Evolutionary conservation across 1,140 invertebrate genomes (phyloP).

Genomic region (Leptoteleia sp.): DNA sequence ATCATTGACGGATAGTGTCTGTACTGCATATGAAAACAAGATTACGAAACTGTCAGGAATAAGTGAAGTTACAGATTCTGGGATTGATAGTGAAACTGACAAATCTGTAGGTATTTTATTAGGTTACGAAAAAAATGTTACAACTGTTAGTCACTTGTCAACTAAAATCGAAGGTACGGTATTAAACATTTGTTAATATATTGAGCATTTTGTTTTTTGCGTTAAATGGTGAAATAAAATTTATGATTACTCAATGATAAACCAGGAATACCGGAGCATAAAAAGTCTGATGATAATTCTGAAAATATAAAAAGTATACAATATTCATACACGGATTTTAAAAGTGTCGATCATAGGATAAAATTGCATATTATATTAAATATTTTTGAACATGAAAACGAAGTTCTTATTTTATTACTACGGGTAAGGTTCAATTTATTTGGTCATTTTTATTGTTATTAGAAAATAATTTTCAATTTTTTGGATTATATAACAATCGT

Average conservation of each 20-base stretch:
- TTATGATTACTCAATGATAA: slow-evolving; percentile 78
- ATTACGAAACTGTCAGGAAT: slow-evolving; percentile 61
- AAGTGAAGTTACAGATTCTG: slow-evolving; percentile 66
- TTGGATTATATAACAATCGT: no score
- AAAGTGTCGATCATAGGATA: slow-evolving; percentile 82
- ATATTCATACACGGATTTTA: slow-evolving; percentile 83
- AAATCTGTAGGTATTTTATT: background rate
- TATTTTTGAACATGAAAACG: slow-evolving; percentile 82
- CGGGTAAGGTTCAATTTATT: slow-evolving; percentile 71
- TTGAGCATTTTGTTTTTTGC: no score
- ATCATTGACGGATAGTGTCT: slow-evolving; percentile 84
- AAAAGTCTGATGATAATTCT: slow-evolving; percentile 67
- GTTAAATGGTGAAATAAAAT: no score
- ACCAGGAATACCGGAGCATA: slow-evolving; percentile 61
- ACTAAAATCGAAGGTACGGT: slow-evolving; percentile 76
- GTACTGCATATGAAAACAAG: slow-evolving; percentile 83
- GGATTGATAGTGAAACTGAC: slow-evolving; percentile 52
- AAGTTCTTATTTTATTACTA: slow-evolving; percentile 82
- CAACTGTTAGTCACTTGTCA: slow-evolving; percentile 67
- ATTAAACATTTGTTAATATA: no score
- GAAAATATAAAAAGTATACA: slow-evolving; percentile 73
- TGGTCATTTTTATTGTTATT: no score
- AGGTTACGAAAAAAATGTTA: slow-evolving; percentile 27
- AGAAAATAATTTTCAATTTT: no score
- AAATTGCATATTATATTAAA: slow-evolving; percentile 83